A percentile compares a stretch with the other conserved stretches of the same genome.
phyloP scores from a whole-genome alignment of 1,140 invertebrate genomes.

The Oscheius sp. region DNA sequence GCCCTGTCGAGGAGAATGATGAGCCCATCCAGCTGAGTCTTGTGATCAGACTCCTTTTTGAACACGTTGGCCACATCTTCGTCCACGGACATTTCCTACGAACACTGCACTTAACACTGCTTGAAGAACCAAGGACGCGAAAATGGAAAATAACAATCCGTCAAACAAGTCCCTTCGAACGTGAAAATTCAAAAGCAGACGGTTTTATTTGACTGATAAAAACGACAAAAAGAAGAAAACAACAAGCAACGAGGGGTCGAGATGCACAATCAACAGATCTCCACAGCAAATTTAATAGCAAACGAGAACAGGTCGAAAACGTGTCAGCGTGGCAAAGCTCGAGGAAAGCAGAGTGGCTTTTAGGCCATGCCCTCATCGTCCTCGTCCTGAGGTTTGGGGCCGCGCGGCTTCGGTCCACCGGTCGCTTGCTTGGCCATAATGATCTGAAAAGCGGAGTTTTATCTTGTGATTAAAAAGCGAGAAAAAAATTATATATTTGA shows the following conservation, averaged over 20 bases:
- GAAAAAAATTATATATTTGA: not conserved
- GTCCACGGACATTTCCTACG: not conserved
- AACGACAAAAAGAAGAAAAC: constrained; percentile 8
- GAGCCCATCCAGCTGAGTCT: constrained; percentile 19
- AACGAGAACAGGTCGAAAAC: constrained; percentile 2
- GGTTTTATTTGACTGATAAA: not conserved
- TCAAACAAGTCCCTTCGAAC: not conserved
- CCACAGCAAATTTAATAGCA: not conserved
- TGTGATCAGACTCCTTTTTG: constrained; percentile 24
- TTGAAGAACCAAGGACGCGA: not conserved
- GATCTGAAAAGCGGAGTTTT: constrained; percentile 41
- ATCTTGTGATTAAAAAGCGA: not conserved
- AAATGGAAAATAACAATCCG: not conserved
- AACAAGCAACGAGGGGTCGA: constrained; percentile 7
- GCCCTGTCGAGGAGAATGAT: not conserved
- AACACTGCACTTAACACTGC: not conserved
- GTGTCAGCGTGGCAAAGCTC: not conserved
- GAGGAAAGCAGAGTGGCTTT: not conserved
- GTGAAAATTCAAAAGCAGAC: not conserved
- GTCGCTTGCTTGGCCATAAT: constrained; percentile 59
- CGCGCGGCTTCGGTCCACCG: constrained; percentile 53
- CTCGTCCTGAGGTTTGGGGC: constrained; percentile 55
- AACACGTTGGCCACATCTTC: constrained; percentile 24
- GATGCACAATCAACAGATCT: not conserved
- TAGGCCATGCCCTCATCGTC: constrained; percentile 57